Conservation (phyloP, 2,888 invertebrate species). For the Griposia aprilina region DNA sequence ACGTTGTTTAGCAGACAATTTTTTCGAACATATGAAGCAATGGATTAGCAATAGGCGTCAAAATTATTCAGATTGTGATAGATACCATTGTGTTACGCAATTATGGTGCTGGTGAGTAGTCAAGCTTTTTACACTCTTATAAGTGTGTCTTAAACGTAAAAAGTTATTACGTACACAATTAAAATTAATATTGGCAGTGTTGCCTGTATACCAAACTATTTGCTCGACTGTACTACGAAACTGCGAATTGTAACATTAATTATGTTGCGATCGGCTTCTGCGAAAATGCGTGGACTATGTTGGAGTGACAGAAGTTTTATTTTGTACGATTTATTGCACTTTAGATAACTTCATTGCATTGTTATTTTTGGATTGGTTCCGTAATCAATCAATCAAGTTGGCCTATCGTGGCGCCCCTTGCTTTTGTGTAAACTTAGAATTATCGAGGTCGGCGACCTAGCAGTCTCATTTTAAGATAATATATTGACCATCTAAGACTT, state of each 20-base stretch:
- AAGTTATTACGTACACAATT: background rate
- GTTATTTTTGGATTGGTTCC: conserved; percentile 35
- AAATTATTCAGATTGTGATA: too few species aligned
- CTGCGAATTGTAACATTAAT: conserved; percentile 63
- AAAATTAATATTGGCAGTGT: background rate
- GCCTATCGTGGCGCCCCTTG: conserved; percentile 5
- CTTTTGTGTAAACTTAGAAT: conserved; percentile 33
- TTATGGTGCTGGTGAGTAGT: background rate
- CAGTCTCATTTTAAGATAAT: background rate
- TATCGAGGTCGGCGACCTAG: background rate
- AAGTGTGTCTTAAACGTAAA: background rate
- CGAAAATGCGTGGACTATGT: conserved; percentile 57
- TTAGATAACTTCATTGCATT: conserved; percentile 26
- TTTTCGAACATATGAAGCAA: too few species aligned
- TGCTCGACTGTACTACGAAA: conserved; percentile 48
- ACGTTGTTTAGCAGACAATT: too few species aligned
- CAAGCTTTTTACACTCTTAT: background rate
- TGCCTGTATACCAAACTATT: background rate
- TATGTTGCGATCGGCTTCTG: conserved; percentile 61
- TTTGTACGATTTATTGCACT: conserved; percentile 44
- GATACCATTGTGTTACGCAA: background rate
- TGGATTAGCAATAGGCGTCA: too few species aligned
- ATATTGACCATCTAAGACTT: background rate
- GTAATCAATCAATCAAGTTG: conserved; percentile 30
- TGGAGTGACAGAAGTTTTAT: conserved; percentile 47